These are phyloP conservation scores for Drosophila mettleri DNA, from an alignment of 2,888 invertebrate species.

Conservation along the genomic window DNA sequence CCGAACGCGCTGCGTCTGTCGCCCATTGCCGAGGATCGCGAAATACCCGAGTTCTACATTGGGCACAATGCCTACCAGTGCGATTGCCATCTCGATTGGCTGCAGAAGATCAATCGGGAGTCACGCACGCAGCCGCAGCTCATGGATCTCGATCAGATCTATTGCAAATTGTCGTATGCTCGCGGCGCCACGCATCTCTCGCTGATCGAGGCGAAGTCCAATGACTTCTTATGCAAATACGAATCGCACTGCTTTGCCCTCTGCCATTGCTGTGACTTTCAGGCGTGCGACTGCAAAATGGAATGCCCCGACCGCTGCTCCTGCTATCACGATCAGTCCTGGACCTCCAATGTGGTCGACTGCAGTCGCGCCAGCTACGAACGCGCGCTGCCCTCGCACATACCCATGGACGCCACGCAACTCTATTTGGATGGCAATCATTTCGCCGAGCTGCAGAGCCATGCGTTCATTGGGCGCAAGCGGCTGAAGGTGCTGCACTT, in stretches of 20 bases:
- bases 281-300: slow-evolving; percentile 99
- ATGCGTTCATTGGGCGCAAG: slow-evolving; percentile 97
- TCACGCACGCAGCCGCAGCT: slow-evolving; percentile 93
- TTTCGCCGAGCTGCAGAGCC: slow-evolving; percentile 93
- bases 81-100: slow-evolving; percentile 98
- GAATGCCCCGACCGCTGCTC: slow-evolving; percentile 96
- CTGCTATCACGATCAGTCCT: slow-evolving; percentile 97
- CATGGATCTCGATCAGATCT: slow-evolving; percentile 95
- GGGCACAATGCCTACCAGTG: slow-evolving; percentile 97
- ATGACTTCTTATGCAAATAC: slow-evolving; percentile 96
- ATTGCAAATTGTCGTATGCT: slow-evolving; percentile 94
- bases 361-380: slow-evolving; percentile 93
- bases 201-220: slow-evolving; percentile 93
- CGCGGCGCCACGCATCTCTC: slow-evolving; percentile 93
- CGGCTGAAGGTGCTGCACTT: slow-evolving; percentile 94
- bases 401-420: slow-evolving; percentile 98
- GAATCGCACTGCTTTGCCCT: slow-evolving; percentile 96
- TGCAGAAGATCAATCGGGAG: slow-evolving; percentile 94
- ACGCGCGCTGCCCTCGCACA: slow-evolving; percentile 92
- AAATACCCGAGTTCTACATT: slow-evolving; percentile 95
- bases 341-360: slow-evolving; percentile 97
- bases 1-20: slow-evolving; percentile 93
- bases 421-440: slow-evolving; percentile 96
- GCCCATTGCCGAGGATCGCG: slow-evolving; percentile 91
- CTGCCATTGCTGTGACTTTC: slow-evolving; percentile 98